These are phyloP conservation scores for Chloebia gouldiae DNA, from an alignment of 2,113 vertebrate genomes.

Conservation along the genomic window DNA sequence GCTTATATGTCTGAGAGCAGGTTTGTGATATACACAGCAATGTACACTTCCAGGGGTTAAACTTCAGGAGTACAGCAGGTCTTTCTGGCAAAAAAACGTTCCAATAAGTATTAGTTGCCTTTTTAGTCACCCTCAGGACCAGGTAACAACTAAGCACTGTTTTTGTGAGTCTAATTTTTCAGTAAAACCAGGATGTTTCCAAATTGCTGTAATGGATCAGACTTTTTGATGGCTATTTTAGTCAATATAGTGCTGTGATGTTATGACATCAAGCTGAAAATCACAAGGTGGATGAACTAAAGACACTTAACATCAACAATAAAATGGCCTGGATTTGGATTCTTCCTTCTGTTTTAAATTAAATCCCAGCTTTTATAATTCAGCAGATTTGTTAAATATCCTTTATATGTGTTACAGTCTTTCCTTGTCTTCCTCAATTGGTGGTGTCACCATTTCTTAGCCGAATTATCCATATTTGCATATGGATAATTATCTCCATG, in stretches of 20 bases:
- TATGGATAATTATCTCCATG: too few species aligned
- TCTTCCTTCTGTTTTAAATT: not conserved
- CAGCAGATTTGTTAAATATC: not conserved
- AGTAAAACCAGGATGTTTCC: not conserved
- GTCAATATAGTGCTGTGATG: not conserved
- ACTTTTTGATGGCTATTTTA: not conserved
- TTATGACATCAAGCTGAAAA: not conserved
- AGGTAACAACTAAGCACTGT: not conserved
- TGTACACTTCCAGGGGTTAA: not conserved
- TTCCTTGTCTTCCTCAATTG: not conserved
- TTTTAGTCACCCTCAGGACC: rapidly evolving
- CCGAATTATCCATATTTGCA: not conserved
- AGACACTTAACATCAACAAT: not conserved
- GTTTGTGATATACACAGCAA: not conserved
- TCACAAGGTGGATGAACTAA: not conserved
- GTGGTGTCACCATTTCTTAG: not conserved
- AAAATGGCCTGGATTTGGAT: not conserved
- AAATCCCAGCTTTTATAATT: not conserved
- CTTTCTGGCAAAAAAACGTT: not conserved
- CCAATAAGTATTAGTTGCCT: not conserved
- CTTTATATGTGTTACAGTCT: not conserved
- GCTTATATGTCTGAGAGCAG: not conserved
- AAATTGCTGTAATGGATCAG: not conserved
- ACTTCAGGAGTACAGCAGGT: not conserved
- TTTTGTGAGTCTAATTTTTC: not conserved